Base-by-base conservation (phyloP, 1,140 invertebrate genomes). In the Papilio machaon region DNA sequence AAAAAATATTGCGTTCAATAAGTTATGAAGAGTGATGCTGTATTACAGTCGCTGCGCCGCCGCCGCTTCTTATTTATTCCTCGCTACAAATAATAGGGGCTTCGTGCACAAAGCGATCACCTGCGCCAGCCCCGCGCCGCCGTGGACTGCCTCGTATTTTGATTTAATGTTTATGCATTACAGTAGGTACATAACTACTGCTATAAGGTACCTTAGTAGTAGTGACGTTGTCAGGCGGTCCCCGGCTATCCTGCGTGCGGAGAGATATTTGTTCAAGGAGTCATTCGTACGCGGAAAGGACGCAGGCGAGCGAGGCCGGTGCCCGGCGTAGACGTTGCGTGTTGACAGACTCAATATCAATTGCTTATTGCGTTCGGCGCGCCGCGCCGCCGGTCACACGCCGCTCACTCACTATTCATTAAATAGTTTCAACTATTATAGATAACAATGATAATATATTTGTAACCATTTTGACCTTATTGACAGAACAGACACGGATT, bases 331-430 rank as follows among this genome's bases (percentile, higher is more conserved):
- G 8, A 9, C n/a, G 46, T 19, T 10, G 35, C 46, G 46, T 38
- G 15, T 75, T 77, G 60, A 78, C 46, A 81, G 58, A 43, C 43
- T 64, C 74, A 81, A 67, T 70, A 38, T 47, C 80, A 81, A 76
- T 76, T 64, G 58, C 10, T 38, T 60, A 81, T 67, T 67, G 30
- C n/a, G 74, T 11, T 60, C 30, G n/a, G 6, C 49, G 49, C 70
- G 79, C 73, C 79, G 43, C n/a, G n/a, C n/a, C 67, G 70, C 73
- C 79, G 43, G n/a, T 19, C 54, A 9, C n/a, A 10, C 47, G 10
- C 47, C 13, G 10, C 0, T 49, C 13, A 49, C 47, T 49, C 54
- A 58, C 54, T 58, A 17, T 58, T 58, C 54, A 19, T n/a, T 58
- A 17, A 58, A 19, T 58, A 52, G 17, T 6, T 17, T 6, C 17